Evolutionary conservation across 2,888 invertebrate species (phyloP), one percentile per base, ranked within the genome.

Genomic region (Drosophila koepferae): DNA sequence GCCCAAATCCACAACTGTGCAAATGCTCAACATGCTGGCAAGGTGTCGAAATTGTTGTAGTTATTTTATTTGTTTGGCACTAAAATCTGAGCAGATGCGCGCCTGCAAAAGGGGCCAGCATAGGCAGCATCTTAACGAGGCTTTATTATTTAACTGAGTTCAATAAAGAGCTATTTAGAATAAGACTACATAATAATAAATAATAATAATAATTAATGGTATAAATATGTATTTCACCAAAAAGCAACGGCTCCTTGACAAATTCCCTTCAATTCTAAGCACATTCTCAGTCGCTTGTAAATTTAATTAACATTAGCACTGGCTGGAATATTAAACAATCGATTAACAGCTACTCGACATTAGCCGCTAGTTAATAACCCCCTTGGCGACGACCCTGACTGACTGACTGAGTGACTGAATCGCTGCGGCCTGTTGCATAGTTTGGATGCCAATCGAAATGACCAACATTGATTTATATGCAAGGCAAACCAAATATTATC

Each of bases 401-500:
- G 54, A 16, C 18, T 58, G 18, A 59, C 51, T 49, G 51, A 31
- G 20, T 48, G 38, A 46, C 38, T 36, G 67, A 23, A 60, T 81
- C 55, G 62, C 28, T n/a, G 63, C 34, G 41, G 68, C 55, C 40
- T 62, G 61, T 73, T 83, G 84, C 86, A 86, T 89, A 83, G 72
- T 72, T 86, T 48, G 74, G 81, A 85, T 87, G 85, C 88, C 87
- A 79, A 82, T 78, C 87, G 88, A 71, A 78, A 60, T 80, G 78
- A 80, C 82, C 90, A 90, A 90, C 78, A 80, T 69, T 81, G 90
- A 89, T 90, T 89, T 89, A 82, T 90, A 90, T 82, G 89, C 90
- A 89, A 87, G 90, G 89, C 84, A 82, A 86, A 70, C 74, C 64
- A 75, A 90, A 81, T 85, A 87, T 84, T 89, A 78, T 90, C 81